Conservation (phyloP, 2,797 vertebrate genomes). For the Vipera latastei region DNA sequence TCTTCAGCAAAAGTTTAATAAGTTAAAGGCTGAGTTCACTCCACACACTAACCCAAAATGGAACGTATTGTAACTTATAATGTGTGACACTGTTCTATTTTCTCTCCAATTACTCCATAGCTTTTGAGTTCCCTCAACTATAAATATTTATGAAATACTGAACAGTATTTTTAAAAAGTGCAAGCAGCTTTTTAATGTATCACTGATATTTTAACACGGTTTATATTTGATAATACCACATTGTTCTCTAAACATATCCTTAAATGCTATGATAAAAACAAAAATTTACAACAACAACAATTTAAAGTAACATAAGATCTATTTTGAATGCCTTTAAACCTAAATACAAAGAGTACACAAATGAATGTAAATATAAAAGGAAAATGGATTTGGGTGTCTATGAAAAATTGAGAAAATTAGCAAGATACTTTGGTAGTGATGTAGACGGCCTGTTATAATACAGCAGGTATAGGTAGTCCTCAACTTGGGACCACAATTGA, state of each 20-base stretch:
- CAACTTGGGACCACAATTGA: background rate
- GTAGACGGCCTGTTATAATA: background rate
- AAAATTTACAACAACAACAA: background rate
- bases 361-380: background rate
- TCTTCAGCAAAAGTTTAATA: background rate
- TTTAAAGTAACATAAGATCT: background rate
- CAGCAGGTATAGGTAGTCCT: background rate
- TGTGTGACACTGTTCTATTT: background rate
- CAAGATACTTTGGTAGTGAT: background rate
- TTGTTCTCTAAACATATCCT: background rate
- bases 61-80: background rate
- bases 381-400: background rate
- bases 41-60: background rate
- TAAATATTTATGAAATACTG: background rate
- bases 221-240: background rate
- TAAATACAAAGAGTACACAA: background rate
- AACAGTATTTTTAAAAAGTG: background rate
- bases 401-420: background rate
- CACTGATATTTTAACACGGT: background rate
- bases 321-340: background rate
- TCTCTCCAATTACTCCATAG: background rate
- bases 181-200: background rate
- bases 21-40: background rate
- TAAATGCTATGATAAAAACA: background rate
- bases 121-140: background rate